phyloP scores from a whole-genome alignment of 2,888 invertebrate genomes.

The Macrosoma leucophasiata region DNA sequence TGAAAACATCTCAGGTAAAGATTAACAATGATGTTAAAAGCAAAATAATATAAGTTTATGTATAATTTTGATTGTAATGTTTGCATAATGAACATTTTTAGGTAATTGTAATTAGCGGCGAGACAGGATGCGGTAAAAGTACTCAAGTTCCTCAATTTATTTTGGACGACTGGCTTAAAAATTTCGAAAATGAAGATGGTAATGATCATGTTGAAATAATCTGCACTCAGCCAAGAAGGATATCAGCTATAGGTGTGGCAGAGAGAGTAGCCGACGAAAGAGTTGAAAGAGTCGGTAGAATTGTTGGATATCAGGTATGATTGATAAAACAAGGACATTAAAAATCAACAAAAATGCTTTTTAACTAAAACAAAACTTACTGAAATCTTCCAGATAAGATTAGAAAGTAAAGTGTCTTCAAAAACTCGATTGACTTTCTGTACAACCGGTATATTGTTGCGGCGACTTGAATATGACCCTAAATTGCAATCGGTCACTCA shows the following conservation, averaged over 20 bases:
- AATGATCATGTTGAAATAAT: slow-evolving; percentile 86
- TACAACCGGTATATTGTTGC: slow-evolving; percentile 92
- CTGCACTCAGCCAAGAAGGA: slow-evolving; percentile 93
- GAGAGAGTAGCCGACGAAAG: slow-evolving; percentile 93
- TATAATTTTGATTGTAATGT: not conserved
- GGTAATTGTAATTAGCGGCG: slow-evolving; percentile 86
- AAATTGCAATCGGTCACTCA: slow-evolving; percentile 86
- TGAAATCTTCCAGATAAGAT: slow-evolving; percentile 81
- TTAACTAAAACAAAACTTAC: slow-evolving; percentile 22
- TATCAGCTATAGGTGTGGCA: slow-evolving; percentile 94
- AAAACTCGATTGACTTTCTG: slow-evolving; percentile 92
- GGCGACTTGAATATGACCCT: slow-evolving; percentile 88
- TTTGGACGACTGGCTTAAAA: slow-evolving; percentile 88
- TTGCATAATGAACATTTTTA: no score
- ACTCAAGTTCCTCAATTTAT: slow-evolving; percentile 96
- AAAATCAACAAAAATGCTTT: no score
- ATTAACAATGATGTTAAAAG: not conserved
- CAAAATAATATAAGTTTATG: not conserved
- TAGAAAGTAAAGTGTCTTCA: slow-evolving; percentile 85
- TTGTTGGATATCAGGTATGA: slow-evolving; percentile 83
- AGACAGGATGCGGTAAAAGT: slow-evolving; percentile 90
- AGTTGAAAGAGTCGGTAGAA: slow-evolving; percentile 84
- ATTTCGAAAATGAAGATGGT: slow-evolving; percentile 64
- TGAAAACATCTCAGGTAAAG: slow-evolving; percentile 76
- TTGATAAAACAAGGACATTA: no score